phyloP scores from a whole-genome alignment of 2,113 vertebrate genomes.

The Hemicordylus capensis region DNA sequence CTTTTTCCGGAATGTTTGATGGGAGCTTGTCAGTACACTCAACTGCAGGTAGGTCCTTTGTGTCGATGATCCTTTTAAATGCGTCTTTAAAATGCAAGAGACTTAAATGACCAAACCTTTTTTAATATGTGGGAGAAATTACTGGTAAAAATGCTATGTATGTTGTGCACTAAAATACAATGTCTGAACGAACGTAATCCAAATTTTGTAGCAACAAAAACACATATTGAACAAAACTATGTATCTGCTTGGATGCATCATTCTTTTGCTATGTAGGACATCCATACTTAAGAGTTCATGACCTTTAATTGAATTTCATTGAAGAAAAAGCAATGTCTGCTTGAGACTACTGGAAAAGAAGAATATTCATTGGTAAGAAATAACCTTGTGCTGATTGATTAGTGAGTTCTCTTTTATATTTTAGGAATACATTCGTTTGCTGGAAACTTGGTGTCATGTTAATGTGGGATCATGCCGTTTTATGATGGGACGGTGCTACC shows the following conservation, averaged over 20 bases:
- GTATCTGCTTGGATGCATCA: background rate
- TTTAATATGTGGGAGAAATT: background rate
- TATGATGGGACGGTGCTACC: constrained; percentile 92
- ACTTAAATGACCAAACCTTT: background rate
- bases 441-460: constrained; percentile 91
- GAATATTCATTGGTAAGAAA: background rate
- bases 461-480: constrained; percentile 94
- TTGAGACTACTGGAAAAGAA: background rate
- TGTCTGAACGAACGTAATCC: background rate
- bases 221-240: background rate
- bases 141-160: background rate
- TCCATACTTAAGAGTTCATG: no score
- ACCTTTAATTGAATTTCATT: background rate
- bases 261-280: background rate
- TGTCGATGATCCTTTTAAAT: background rate
- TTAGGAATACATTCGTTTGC: constrained; percentile 90
- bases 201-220: background rate
- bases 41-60: constrained; percentile 86
- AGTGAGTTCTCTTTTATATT: constrained; percentile 19
- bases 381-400: constrained; percentile 15
- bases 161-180: background rate
- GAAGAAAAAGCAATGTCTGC: background rate
- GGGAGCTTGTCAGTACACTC: constrained; percentile 92
- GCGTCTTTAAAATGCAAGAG: background rate
- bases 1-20: constrained; percentile 94